These are phyloP conservation scores for Amia ocellicauda DNA, from an alignment of 2,113 vertebrate species.

Conservation along the genomic window DNA sequence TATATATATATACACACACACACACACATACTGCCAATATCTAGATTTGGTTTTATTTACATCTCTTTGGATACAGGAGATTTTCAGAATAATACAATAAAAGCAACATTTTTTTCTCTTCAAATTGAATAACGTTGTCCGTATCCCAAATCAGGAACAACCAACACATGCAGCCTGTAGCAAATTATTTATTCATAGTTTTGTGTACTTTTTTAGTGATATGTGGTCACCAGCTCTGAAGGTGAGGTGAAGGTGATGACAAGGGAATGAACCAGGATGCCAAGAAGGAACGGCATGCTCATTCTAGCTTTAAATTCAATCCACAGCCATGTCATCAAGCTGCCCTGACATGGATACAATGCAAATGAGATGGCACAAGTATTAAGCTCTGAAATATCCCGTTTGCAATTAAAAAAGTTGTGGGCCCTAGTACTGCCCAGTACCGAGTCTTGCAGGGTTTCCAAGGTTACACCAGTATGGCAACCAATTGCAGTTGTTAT, in stretches of 20 bases:
- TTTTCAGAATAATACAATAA: too few species aligned
- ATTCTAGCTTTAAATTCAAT: slow-evolving; percentile 27
- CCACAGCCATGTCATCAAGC: slow-evolving; percentile 35
- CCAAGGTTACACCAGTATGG: slow-evolving; percentile 44
- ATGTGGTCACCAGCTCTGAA: slow-evolving; percentile 20
- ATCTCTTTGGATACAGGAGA: too few species aligned
- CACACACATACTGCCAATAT: too few species aligned
- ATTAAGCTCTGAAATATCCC: slow-evolving; percentile 24
- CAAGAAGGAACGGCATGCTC: slow-evolving; percentile 29
- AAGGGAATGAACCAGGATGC: slow-evolving; percentile 41
- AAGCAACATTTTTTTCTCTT: too few species aligned
- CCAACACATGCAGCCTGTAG: neutral
- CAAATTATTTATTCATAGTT: neutral
- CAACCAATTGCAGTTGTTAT: slow-evolving; percentile 53
- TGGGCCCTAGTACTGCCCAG: slow-evolving; percentile 23
- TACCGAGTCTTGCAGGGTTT: slow-evolving; percentile 35
- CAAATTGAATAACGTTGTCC: too few species aligned
- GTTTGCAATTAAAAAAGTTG: slow-evolving; percentile 38
- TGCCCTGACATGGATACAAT: neutral
- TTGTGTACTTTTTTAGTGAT: neutral
- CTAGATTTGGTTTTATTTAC: too few species aligned
- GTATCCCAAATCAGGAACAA: too few species aligned
- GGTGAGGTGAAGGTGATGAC: slow-evolving; percentile 46
- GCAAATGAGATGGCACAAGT: slow-evolving; percentile 9
- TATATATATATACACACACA: too few species aligned